phyloP scores from a whole-genome alignment of 2,888 invertebrate genomes.

The Chromoteleia sp. region DNA sequence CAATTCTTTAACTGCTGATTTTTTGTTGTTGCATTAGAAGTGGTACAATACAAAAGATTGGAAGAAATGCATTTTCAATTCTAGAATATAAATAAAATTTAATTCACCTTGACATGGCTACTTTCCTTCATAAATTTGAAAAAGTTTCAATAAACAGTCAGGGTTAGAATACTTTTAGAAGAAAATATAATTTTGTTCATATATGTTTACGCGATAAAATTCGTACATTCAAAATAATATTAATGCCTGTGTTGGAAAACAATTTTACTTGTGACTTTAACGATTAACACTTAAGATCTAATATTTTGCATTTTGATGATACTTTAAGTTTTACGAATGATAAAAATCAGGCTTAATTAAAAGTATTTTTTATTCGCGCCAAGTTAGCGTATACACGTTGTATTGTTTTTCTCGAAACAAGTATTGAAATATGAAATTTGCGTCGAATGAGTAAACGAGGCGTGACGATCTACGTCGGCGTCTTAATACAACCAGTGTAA shows the following conservation, averaged over 20 bases:
- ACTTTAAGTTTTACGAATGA: background rate
- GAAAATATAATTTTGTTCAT: too few relatives aligned
- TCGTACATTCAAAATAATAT: too few relatives aligned
- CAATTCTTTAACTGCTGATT: background rate
- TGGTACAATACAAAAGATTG: background rate
- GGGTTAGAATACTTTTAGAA: too few relatives aligned
- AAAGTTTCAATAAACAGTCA: too few relatives aligned
- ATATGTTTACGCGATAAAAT: too few relatives aligned
- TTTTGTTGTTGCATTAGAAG: background rate
- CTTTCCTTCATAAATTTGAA: too few relatives aligned
- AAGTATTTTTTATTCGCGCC: background rate
- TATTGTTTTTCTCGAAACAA: slow-evolving; percentile 54
- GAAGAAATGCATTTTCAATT: background rate
- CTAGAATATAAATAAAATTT: slow-evolving; percentile 10
- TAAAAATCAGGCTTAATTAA: slow-evolving; percentile 2
- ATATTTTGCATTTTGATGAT: background rate
- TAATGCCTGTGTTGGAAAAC: too few relatives aligned
- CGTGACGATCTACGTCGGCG: slow-evolving; percentile 74
- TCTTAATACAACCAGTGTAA: slow-evolving; percentile 75
- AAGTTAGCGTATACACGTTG: background rate
- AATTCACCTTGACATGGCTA: background rate
- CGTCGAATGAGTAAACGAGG: slow-evolving; percentile 69
- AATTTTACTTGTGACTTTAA: too few relatives aligned
- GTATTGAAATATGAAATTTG: slow-evolving; percentile 74
- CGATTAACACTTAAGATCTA: background rate